Evolutionary conservation across 2,888 invertebrate species (phyloP), one percentile per base, ranked within the genome.

Genomic region (Chymomyza amoena): DNA sequence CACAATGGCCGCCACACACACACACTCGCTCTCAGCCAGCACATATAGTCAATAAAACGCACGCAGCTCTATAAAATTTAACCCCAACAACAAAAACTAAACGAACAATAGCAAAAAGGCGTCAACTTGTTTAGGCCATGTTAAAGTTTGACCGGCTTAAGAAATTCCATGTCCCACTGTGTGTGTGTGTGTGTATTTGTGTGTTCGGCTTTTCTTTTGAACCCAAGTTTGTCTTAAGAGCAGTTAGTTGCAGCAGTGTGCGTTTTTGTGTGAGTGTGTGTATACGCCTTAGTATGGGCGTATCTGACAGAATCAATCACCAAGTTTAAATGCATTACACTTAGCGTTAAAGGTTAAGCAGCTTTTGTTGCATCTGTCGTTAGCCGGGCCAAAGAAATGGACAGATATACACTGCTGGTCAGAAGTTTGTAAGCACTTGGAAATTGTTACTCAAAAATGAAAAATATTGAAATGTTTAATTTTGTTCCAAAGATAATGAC

Each of bases 291-390:
- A 32, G 32, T 32, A 6, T 32, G 32, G 60, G 54, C 59, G n/a
- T 60, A 69, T 54, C 66, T 32, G 7, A 64, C 70, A 39, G 70
- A 87, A 83, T 83, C 83, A 83, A 83, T 83, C 87, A 83, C 78
- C 83, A 80, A 82, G 75, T 80, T 87, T 87, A 87, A 83, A 85
- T 83, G 83, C 83, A 83, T 83, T 83, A 87, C 85, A 80, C 72
- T 70, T 75, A 81, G 80, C 83, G 82, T 83, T 84, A 84, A 87
- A 74, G 83, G 83, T 87, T 83, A 83, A 83, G 83, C 87, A 83
- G 83, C 83, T 83, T 83, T 32, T 87, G 83, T 80, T 83, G 87
- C 83, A 82, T 78, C 72, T 70, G 20, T 7, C 0, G 32, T 32
- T 32, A 32, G 32, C 4, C 4, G 32, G 1, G 32, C 32, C 32